Evolutionary conservation across 2,113 vertebrate species (phyloP).

Genomic region (Suricata suricatta): DNA sequence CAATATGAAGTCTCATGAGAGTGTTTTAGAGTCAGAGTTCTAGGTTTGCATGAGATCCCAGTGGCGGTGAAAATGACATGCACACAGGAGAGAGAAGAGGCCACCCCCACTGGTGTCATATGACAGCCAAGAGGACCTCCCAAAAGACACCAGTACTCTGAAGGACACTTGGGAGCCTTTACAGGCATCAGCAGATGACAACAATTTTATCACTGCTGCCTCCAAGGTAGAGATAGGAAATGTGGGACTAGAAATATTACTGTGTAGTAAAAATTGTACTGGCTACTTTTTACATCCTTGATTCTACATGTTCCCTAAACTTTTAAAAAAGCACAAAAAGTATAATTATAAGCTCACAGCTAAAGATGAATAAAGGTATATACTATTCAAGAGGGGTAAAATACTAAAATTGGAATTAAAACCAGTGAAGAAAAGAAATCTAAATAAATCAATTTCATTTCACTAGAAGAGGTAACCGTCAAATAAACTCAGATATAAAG

Average conservation of each 20-base stretch:
- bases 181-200: slow-evolving; percentile 42
- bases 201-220: slow-evolving; percentile 5
- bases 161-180: slow-evolving; percentile 6
- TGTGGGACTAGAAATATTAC: background rate
- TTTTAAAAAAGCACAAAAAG: slow-evolving; percentile 28
- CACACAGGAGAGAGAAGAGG: background rate
- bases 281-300: slow-evolving; percentile 24
- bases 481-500: slow-evolving; percentile 2
- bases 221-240: background rate
- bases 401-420: slow-evolving; percentile 4
- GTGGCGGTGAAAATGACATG: background rate
- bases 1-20: background rate
- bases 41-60: background rate
- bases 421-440: background rate
- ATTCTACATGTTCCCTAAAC: background rate
- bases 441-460: slow-evolving; percentile 12
- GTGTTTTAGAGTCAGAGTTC: background rate
- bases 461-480: background rate
- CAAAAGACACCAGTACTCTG: background rate
- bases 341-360: background rate
- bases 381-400: background rate
- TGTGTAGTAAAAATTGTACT: slow-evolving; percentile 34
- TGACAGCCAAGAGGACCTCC: background rate
- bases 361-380: slow-evolving; percentile 8
- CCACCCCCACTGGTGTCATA: background rate